A percentile compares a stretch with the other conserved stretches of the same genome.
phyloP scores from a whole-genome alignment of 2,113 vertebrate species.

The Perccottus glenii region DNA sequence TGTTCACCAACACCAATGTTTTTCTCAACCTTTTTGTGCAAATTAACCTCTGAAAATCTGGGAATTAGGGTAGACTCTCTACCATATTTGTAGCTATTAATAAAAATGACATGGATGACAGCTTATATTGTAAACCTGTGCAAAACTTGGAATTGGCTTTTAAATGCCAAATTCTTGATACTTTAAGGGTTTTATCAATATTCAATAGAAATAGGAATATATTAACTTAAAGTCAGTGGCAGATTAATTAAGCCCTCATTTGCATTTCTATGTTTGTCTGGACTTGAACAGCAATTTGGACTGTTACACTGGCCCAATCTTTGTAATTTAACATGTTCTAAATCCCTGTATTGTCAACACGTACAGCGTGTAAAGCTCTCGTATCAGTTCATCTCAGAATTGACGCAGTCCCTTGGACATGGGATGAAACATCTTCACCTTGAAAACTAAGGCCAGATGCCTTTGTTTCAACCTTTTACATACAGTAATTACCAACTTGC shows the following conservation, averaged over 20 bases:
- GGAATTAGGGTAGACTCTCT: background rate
- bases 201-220: background rate
- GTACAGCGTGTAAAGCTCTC: too few species aligned
- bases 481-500: too few species aligned
- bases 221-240: conserved; percentile 12
- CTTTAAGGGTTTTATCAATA: too few species aligned
- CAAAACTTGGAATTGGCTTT: background rate
- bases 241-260: conserved; percentile 15
- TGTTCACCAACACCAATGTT: conserved; percentile 25
- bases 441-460: too few species aligned
- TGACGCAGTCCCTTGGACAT: too few species aligned
- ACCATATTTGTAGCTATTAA: background rate
- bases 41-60: conserved; percentile 9
- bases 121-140: background rate
- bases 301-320: background rate
- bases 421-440: too few species aligned
- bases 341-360: too few species aligned
- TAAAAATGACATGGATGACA: background rate
- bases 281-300: background rate
- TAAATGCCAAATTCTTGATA: background rate
- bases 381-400: too few species aligned
- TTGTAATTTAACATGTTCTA: too few species aligned
- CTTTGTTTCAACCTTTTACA: too few species aligned
- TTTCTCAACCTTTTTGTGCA: conserved; percentile 12
- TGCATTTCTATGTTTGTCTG: conserved; percentile 3